A percentile compares a stretch with the other conserved stretches of the same genome.
These are phyloP conservation scores for Lampris incognitus DNA, from an alignment of 2,113 vertebrate genomes.

Conservation along the genomic window DNA sequence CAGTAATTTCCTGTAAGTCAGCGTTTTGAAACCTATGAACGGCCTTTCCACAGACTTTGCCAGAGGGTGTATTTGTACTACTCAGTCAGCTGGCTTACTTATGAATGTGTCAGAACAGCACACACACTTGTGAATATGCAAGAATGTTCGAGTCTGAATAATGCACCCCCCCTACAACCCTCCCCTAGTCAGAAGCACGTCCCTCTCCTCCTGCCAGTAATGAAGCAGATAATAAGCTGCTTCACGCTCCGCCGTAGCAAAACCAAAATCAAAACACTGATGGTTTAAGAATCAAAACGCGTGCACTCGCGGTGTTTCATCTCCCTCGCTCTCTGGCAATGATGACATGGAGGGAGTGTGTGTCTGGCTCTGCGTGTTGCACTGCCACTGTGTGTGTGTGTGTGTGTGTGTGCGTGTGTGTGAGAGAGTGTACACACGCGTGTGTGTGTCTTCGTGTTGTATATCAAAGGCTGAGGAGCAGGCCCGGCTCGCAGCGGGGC, in stretches of 20 bases:
- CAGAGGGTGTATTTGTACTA: no score
- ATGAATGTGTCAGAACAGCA: no score
- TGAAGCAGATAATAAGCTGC: constrained; percentile 81
- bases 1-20: no score
- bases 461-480: constrained; percentile 66
- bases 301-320: constrained; percentile 75
- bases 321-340: constrained; percentile 66
- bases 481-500: constrained; percentile 36
- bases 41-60: no score
- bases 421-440: constrained; percentile 17
- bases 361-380: background rate
- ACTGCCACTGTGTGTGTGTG: background rate
- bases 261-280: constrained; percentile 80
- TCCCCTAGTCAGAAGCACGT: constrained; percentile 15
- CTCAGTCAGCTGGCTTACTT: no score
- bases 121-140: no score
- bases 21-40: no score
- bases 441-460: constrained; percentile 24
- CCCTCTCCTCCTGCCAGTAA: constrained; percentile 68
- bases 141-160: no score
- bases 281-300: constrained; percentile 80
- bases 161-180: background rate
- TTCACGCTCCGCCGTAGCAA: constrained; percentile 80
- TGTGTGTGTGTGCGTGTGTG: constrained; percentile 17
- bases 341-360: constrained; percentile 61